Evolutionary conservation across 2,113 vertebrate genomes (phyloP), one percentile per base, ranked within the genome.

Genomic region (Marmota flaviventris): DNA sequence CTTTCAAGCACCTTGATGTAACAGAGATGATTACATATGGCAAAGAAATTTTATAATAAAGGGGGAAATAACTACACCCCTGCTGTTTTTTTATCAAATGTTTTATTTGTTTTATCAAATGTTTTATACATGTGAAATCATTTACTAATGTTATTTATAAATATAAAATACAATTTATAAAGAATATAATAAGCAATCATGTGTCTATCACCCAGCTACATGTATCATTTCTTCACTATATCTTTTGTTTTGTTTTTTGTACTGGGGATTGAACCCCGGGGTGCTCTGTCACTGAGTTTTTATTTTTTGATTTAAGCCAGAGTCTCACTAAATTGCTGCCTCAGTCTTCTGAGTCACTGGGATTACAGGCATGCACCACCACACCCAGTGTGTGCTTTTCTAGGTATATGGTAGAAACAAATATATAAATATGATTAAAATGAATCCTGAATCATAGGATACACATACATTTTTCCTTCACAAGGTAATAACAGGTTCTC

Each of bases 111-210:
- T 48, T 82, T 42, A 61, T 65, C 18, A 39, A 77, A 61, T 78
- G 67, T 53, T 92, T 91, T 73, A 67, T 63, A 65, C 12, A 75
- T 90, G 48, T 32, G 87, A 94, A 88, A 45, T 53, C 11, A 89
- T 69, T 73, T 79, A 29, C 75, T n/a, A 63, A 51, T 76, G 22
- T 96, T 39, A 48, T 45, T 34, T 27, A 69, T 34, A 88, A 29
- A 72, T 65, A 72, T 42, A 78, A 51, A 78, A 83, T 48, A n/a
- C 29, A 65, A 82, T 1, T 51, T 63, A 61, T 85, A 76, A 79
- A 87, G 10, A 84, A 61, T 72, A 72, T 24, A 53, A 78, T 73
- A 58, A 90, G 72, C 14, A 89, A 2, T n/a, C 27, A 56, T 20
- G 10, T 89, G 9, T 48, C 22, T 8, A 32, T 92, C 17, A 65